Evolutionary conservation across 2,888 invertebrate genomes (phyloP), one percentile per base, ranked within the genome.

Genomic region (Salpingus planirostris): DNA sequence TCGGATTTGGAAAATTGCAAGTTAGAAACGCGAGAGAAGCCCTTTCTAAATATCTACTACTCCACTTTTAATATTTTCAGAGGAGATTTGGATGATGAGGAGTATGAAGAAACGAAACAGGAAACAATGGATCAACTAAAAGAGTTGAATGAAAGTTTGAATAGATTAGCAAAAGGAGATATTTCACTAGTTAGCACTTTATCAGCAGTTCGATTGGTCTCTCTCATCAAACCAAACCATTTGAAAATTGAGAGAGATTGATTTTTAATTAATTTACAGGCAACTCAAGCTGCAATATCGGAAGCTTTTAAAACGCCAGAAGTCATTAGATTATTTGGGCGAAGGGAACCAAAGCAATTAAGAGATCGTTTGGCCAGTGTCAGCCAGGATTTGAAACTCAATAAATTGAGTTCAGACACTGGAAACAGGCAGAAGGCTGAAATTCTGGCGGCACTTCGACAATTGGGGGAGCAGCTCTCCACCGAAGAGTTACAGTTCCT

Each of bases 241-340:
- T 15, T 4, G 10, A 15, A 13, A 10, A 1, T 31, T 6, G 2
- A 5, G 2, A 24, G 5, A 13, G 29, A 26, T 13, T 15, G 21
- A 11, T 36, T 12, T 13, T 13, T 15, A 11, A 28, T 26, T 27
- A 14, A 7, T 31, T 22, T 31, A 12, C 33, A 80, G 80, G 80
- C 80, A 2, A 80, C 79, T 14, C 77, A 76, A 60, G 78, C 80
- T 42, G 81, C 83, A 6, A 80, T 84, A 29, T 77, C 78, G 38
- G 69, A 76, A 49, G 81, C 83, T 2, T 83, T 83, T 55, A 72
- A 78, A 60, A 83, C 83, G 1, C 80, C 82, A 3, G 81, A 80
- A 57, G 78, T 83, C 1, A 80, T 83, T 22, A 64, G 73, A 49
- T 68, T 82, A 60, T 83, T 83, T 67, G 81, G 79, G 1, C 76